Conservation (phyloP, 2,888 invertebrate genomes). For the Tetanocera ferruginea region DNA sequence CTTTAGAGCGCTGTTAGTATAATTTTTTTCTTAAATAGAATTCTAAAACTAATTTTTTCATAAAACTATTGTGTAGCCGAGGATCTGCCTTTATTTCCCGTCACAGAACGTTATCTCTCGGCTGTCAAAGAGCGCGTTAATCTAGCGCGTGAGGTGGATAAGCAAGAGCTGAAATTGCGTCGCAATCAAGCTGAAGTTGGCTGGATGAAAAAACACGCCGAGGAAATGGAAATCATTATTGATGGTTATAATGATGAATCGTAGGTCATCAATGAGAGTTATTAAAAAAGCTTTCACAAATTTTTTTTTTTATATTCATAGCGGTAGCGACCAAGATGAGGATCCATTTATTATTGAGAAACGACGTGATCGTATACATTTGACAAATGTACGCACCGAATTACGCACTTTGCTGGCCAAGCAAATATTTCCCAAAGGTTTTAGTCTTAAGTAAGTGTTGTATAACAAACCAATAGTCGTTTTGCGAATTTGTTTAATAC, state of each 20-base stretch:
- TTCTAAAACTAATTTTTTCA: slow-evolving; percentile 8
- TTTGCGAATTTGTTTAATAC: background rate
- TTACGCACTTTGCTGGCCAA: slow-evolving; percentile 68
- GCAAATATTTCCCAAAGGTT: slow-evolving; percentile 78
- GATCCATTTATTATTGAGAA: slow-evolving; percentile 64
- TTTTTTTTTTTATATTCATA: slow-evolving; percentile 33
- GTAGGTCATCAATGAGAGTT: slow-evolving; percentile 51
- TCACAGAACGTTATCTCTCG: slow-evolving; percentile 75
- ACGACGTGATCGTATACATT: slow-evolving; percentile 62
- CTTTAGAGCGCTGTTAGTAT: slow-evolving; percentile 83
- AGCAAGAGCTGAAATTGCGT: slow-evolving; percentile 77
- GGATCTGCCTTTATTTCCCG: slow-evolving; percentile 87
- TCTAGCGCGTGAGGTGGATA: slow-evolving; percentile 85
- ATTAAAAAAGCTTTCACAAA: background rate
- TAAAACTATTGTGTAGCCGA: slow-evolving; percentile 72
- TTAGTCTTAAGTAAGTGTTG: slow-evolving; percentile 72
- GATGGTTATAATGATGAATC: slow-evolving; percentile 77
- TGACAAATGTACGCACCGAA: slow-evolving; percentile 57
- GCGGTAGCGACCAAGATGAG: slow-evolving; percentile 65
- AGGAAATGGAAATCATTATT: slow-evolving; percentile 92
- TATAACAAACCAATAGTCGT: background rate
- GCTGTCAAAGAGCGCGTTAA: slow-evolving; percentile 80
- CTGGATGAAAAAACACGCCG: slow-evolving; percentile 89
- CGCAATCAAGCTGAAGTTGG: slow-evolving; percentile 79
- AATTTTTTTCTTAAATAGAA: background rate